A percentile compares a stretch with the other conserved stretches of the same genome.
phyloP scores from a whole-genome alignment of 23 tunicate genomes.

The Pegea sp. region DNA sequence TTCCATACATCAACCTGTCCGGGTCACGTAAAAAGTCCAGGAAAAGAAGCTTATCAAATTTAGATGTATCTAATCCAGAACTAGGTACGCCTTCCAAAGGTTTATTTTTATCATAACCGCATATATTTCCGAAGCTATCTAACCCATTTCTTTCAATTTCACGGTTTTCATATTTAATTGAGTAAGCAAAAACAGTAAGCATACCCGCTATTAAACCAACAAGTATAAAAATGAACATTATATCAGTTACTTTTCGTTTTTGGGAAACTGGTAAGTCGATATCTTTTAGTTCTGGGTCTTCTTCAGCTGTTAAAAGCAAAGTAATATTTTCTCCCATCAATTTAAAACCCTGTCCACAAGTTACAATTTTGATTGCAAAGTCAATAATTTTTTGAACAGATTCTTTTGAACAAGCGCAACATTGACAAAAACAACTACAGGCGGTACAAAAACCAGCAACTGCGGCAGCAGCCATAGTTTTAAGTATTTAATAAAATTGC shows the following conservation, averaged over 20 bases:
- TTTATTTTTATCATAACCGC: constrained; percentile 20
- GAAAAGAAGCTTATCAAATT: constrained; percentile 13
- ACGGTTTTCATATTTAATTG: too few relatives aligned
- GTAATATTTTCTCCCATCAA: constrained; percentile 21
- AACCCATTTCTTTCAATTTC: constrained; percentile 42
- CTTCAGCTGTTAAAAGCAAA: constrained; percentile 33
- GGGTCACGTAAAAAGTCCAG: constrained; percentile 24
- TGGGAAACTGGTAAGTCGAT: constrained; percentile 30
- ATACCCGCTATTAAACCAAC: constrained; percentile 50
- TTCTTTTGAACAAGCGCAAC: too few relatives aligned
- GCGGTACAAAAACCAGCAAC: too few relatives aligned
- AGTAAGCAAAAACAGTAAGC: constrained; percentile 32
- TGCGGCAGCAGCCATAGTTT: too few relatives aligned
- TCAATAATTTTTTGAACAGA: too few relatives aligned
- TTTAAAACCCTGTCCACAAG: constrained; percentile 83
- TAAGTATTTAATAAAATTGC: too few relatives aligned
- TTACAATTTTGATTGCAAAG: constrained; percentile 36
- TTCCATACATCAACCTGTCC: constrained; percentile 1
- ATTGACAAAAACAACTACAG: too few relatives aligned
- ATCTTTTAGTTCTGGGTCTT: constrained; percentile 70
- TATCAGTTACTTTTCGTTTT: constrained; percentile 21
- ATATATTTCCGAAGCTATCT: constrained; percentile 56
- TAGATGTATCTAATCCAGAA: constrained; percentile 36
- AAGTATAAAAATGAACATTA: constrained; percentile 16
- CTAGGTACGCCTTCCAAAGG: constrained; percentile 1